Conservation (phyloP, 1,140 invertebrate species). For the Aphelenchoides fujianensis region DNA sequence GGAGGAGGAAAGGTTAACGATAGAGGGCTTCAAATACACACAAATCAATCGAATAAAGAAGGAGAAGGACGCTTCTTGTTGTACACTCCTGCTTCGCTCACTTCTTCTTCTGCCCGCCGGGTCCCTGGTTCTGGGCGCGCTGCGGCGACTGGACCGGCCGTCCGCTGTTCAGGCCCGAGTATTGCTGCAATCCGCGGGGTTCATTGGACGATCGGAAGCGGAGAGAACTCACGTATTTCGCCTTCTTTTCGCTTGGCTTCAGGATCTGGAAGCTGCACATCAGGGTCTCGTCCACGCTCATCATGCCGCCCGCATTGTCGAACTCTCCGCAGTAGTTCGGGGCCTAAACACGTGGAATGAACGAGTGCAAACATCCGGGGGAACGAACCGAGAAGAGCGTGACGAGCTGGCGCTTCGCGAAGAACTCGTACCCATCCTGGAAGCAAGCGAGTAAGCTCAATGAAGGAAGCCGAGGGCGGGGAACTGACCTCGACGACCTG, state of each 20-base stretch:
- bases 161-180: constrained; percentile 70
- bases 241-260: constrained; percentile 69
- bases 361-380: no score
- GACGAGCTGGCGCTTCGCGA: constrained; percentile 90
- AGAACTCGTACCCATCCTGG: constrained; percentile 95
- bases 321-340: constrained; percentile 86
- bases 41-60: no score
- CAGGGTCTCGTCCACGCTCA: constrained; percentile 97
- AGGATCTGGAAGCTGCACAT: constrained; percentile 87
- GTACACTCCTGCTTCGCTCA: constrained; percentile 24
- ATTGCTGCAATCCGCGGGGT: constrained; percentile 74
- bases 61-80: constrained; percentile 44
- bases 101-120: constrained; percentile 49
- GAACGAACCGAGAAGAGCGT: constrained; percentile 90
- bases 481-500: constrained; percentile 81
- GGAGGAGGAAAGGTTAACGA: no score
- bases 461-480: no score
- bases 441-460: constrained; percentile 66
- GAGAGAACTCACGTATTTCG: constrained; percentile 94
- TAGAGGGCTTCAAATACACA: neutral
- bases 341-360: no score
- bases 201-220: no score
- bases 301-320: constrained; percentile 94
- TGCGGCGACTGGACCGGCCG: constrained; percentile 54
- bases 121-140: constrained; percentile 35